Base-by-base conservation (phyloP, 2,797 vertebrate species). In the Podarcis siculus region DNA sequence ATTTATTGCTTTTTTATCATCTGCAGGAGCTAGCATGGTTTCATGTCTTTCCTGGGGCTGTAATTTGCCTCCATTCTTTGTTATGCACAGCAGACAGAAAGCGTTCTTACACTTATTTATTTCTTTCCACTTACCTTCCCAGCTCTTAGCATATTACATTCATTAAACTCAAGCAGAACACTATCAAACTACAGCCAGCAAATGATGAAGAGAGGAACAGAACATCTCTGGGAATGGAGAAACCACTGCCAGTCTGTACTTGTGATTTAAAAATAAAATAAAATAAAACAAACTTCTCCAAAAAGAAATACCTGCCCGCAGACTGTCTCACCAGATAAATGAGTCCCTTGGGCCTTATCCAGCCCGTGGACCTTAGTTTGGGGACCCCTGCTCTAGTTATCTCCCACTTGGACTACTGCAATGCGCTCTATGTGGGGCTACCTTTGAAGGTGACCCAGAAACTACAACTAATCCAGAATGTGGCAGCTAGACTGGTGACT, bases 1-100 rank as follows among this genome's bases (percentile, higher is more conserved):
- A 85, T 79, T 80, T 73, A 67, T 45, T 30, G 3, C 67, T 42
- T 80, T 15, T 64, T 90, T 42, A 67, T 73, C 27, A 90, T 76
- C 87, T 87, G 27, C 69, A 72, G 61, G 87, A 83, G 79, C 37
- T 86, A 58, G 49, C 66, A 75, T 90, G 79, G 45, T 17, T 23
- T 83, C 64, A 23, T 55, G 4, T 71, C 19, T 67, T 69, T 45
- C 90, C 27, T 8, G 75, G 79, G 82, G 80, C 75, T 90, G 82
- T n/a, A 87, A 10, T 71, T 86, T 86, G 86, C 37, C 21, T 81
- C 27, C 0, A 17, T 81, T 39, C 61, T 69, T 77, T 78, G 72
- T 83, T 89, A 71, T 39, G n/a, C 37, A 61, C 61, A 64, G 15
- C 19, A 69, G 80, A 42, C 25, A 17, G 30, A 69, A 6, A 39